Percentiles rank a stretch among this genome's conserved stretches.
phyloP scores from a whole-genome alignment of 2,888 invertebrate species.

The Volucella zonaria region DNA sequence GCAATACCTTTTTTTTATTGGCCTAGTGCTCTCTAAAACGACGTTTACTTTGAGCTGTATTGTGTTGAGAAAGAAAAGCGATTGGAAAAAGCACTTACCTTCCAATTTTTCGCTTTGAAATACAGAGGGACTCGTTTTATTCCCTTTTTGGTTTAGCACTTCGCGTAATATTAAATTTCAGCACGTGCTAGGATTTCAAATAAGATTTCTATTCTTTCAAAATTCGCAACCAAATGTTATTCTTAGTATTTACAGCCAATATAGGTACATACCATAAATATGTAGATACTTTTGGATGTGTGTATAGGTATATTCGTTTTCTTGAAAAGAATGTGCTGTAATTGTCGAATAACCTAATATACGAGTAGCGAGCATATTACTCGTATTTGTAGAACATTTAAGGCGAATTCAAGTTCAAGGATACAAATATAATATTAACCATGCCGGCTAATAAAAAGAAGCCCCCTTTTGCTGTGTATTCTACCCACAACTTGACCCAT shows the following conservation, averaged over 20 bases:
- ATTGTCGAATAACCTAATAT: not conserved
- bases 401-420: conserved; percentile 1
- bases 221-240: too few relatives aligned
- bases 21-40: not conserved
- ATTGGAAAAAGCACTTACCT: conserved; percentile 24
- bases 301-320: too few relatives aligned
- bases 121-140: conserved; percentile 3
- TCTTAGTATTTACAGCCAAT: too few relatives aligned
- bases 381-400: not conserved
- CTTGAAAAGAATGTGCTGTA: not conserved
- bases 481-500: conserved; percentile 14
- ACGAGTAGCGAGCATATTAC: too few relatives aligned
- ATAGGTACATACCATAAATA: too few relatives aligned
- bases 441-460: too few relatives aligned
- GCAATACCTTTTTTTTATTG: conserved; percentile 15
- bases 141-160: conserved; percentile 6
- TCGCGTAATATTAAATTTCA: conserved; percentile 19
- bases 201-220: too few relatives aligned
- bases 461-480: not conserved
- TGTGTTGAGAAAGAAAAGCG: not conserved
- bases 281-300: too few relatives aligned
- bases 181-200: too few relatives aligned
- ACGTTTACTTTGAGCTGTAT: conserved; percentile 11
- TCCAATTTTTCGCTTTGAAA: conserved; percentile 27
- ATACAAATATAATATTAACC: too few relatives aligned